Base-by-base conservation (phyloP, 2,888 invertebrate species). In the Lasioglossum pauxillum region DNA sequence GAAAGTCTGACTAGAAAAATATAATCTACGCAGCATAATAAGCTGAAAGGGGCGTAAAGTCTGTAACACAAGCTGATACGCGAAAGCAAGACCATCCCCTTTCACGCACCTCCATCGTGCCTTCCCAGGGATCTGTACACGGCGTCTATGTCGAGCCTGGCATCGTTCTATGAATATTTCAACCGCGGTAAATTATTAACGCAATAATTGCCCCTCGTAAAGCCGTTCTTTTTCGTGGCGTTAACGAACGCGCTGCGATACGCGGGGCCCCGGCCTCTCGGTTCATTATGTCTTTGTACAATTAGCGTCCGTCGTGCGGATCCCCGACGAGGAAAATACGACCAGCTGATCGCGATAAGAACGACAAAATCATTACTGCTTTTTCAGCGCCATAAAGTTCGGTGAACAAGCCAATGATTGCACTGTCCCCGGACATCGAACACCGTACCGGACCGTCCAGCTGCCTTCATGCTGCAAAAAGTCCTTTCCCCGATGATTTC, bases 161-260 rank as follows among this genome's bases (percentile, higher is more conserved):
- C 86, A 83, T 88, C 84, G 83, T 75, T 81, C 82, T 80, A 82
- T 80, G 86, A 88, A 90, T 88, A 82, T 88, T 86, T 90, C 83
- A 90, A 31, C 41, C 78, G 78, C n/a, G 80, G 75, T 90, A 87
- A 90, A 90, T 90, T 89, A 90, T 89, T 88, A 88, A 86, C 82
- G 78, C 81, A 80, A 90, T 89, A 90, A 90, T 90, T 85, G 84
- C 82, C 84, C 60, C 80, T 83, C 85, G 83, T 81, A 82, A 82
- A 85, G 67, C 81, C 69, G 75, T 67, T 80, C 49, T 53, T 79
- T 88, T 82, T 82, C 74, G 46, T 77, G 14, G 71, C 86, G 87
- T 82, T 90, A 90, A 90, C 87, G 87, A 90, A 90, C 88, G n/a
- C 31, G 74, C 67, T 64, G 77, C 69, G 71, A 80, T 79, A 75